Conservation (phyloP, 2,113 vertebrate species). For the Apodemus speciosus region DNA sequence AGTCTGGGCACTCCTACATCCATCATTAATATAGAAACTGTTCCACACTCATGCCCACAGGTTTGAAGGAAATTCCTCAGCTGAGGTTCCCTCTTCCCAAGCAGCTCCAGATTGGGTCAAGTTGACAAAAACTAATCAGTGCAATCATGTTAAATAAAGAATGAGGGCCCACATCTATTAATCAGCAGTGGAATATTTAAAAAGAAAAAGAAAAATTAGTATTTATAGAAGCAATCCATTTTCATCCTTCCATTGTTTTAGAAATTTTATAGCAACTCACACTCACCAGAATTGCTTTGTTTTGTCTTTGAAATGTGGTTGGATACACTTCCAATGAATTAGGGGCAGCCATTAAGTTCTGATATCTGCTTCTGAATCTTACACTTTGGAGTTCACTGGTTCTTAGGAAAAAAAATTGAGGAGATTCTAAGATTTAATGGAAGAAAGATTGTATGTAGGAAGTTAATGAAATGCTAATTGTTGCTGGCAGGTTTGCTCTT, state of each 20-base stretch:
- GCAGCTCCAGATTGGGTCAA: background rate
- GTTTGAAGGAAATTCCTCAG: background rate
- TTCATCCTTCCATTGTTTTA: background rate
- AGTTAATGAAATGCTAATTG: background rate
- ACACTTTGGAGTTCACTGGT: background rate
- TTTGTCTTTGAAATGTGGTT: background rate
- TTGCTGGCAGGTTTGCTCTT: background rate
- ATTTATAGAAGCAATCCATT: background rate
- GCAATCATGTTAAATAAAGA: background rate
- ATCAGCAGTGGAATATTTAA: background rate
- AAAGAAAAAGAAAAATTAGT: constrained; percentile 8
- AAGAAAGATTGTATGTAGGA: background rate
- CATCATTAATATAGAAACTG: background rate
- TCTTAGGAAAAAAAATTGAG: constrained; percentile 16
- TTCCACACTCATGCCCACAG: background rate
- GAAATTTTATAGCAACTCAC: background rate
- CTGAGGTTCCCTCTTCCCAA: too few species aligned
- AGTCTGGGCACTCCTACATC: background rate
- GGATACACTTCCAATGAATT: background rate
- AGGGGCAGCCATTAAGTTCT: background rate
- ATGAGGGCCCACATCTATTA: background rate
- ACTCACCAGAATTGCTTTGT: background rate
- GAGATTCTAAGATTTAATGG: background rate
- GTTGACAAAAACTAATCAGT: background rate
- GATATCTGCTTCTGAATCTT: background rate